Evolutionary conservation across 1,140 invertebrate species (phyloP).

Genomic region (Listronotus oregonensis): DNA sequence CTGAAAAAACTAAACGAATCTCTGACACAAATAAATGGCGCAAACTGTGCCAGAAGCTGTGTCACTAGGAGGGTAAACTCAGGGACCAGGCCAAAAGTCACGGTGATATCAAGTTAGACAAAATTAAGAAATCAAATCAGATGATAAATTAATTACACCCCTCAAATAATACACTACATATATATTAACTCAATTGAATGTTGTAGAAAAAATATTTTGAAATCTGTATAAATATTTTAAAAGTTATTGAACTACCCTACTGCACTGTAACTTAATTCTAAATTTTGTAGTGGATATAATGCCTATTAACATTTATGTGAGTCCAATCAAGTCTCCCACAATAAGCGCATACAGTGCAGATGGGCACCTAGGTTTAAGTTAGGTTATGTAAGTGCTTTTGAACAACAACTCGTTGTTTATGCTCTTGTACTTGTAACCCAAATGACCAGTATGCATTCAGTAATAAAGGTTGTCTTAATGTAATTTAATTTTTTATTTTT

Average conservation of each 20-base stretch:
- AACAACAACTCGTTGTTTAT: conserved; percentile 54
- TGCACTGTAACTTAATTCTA: conserved; percentile 49
- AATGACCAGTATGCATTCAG: conserved; percentile 59
- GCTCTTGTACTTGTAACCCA: conserved; percentile 58
- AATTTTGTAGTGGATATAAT: conserved; percentile 40
- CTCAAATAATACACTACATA: conserved; percentile 37
- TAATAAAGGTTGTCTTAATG: conserved; percentile 59
- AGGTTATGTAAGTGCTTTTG: conserved; percentile 57
- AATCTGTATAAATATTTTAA: conserved; percentile 47
- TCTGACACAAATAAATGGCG: conserved; percentile 28
- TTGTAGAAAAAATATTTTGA: conserved; percentile 50
- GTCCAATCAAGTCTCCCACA: conserved; percentile 50
- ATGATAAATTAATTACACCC: conserved; percentile 39
- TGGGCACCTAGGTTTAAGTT: conserved; percentile 51
- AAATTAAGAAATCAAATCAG: conserved; percentile 52
- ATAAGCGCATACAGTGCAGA: conserved; percentile 45
- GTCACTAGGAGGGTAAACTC: conserved; percentile 54
- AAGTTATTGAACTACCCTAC: conserved; percentile 42
- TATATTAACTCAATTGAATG: conserved; percentile 50
- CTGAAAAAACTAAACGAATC: conserved; percentile 39
- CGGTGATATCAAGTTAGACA: conserved; percentile 57
- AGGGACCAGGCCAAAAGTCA: conserved; percentile 57
- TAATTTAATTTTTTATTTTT: conserved; percentile 37
- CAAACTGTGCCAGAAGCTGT: conserved; percentile 31
- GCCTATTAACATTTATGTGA: conserved; percentile 35